A percentile compares a stretch with the other conserved stretches of the same genome.
phyloP scores from a whole-genome alignment of 2,888 invertebrate species.

The Heteropelma amictum region DNA sequence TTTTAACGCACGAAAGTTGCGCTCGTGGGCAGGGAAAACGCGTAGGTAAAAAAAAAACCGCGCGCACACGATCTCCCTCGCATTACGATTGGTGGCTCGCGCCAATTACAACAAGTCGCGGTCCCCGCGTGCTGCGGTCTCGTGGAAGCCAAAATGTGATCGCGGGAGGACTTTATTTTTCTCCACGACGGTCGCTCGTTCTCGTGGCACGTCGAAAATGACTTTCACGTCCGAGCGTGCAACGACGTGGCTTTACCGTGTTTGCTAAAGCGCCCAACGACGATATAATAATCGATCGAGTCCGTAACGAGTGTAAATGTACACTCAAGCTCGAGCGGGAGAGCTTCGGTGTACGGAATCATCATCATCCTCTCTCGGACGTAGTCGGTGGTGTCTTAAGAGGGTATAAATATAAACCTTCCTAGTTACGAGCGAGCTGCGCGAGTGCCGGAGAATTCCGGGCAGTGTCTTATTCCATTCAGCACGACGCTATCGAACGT shows the following conservation, averaged over 20 bases:
- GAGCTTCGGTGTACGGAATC: slow-evolving; percentile 7
- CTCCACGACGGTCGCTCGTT: too few relatives aligned
- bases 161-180: slow-evolving; percentile 4
- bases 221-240: slow-evolving; percentile 9
- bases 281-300: slow-evolving; percentile 42
- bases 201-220: background rate
- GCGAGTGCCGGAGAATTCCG: background rate
- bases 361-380: slow-evolving; percentile 21
- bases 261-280: slow-evolving; percentile 32
- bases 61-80: slow-evolving; percentile 4
- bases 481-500: background rate
- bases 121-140: background rate
- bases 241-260: slow-evolving; percentile 32
- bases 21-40: background rate
- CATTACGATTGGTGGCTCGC: slow-evolving; percentile 20
- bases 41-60: background rate
- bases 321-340: background rate
- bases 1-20: slow-evolving; percentile 16
- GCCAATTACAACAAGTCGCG: slow-evolving; percentile 30
- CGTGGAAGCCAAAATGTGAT: background rate
- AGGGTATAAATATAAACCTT: slow-evolving; percentile 36
- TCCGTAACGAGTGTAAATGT: background rate
- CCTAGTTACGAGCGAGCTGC: slow-evolving; percentile 22
- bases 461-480: background rate
- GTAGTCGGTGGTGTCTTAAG: slow-evolving; percentile 7